A percentile compares a stretch with the other conserved stretches of the same genome.
phyloP scores from a whole-genome alignment of 2,888 invertebrate species.

The Ophioninae sp. region DNA sequence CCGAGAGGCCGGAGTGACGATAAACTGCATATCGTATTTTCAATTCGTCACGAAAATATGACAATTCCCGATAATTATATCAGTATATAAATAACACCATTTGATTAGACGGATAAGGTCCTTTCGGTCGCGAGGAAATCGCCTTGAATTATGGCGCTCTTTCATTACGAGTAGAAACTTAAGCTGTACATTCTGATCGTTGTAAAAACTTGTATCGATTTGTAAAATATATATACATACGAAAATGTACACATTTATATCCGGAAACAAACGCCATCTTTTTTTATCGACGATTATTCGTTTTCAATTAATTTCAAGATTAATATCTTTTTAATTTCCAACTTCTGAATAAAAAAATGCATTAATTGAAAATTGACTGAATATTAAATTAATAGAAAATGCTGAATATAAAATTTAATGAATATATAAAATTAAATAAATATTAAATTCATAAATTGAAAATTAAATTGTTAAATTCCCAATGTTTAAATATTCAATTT shows the following conservation, averaged over 20 bases:
- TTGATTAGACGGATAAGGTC: slow-evolving; percentile 25
- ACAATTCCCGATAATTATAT: neutral
- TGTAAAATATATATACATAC: slow-evolving; percentile 58
- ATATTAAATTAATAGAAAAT: neutral
- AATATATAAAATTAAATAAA: too few relatives aligned
- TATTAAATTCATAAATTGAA: too few relatives aligned
- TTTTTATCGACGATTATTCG: too few relatives aligned
- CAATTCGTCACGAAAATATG: slow-evolving; percentile 11
- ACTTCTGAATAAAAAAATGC: neutral
- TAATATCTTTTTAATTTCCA: slow-evolving; percentile 7
- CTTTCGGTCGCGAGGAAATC: neutral
- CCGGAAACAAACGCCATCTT: too few relatives aligned
- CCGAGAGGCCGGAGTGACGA: too few relatives aligned
- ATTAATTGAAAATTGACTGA: neutral
- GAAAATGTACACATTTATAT: slow-evolving; percentile 35
- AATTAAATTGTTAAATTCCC: too few relatives aligned
- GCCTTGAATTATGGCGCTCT: slow-evolving; percentile 19
- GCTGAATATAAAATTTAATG: too few relatives aligned
- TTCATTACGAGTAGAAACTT: slow-evolving; percentile 41
- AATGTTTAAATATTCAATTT: too few relatives aligned
- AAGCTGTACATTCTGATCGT: slow-evolving; percentile 57
- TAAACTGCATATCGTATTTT: slow-evolving; percentile 10
- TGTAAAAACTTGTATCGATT: slow-evolving; percentile 50
- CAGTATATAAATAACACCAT: neutral
- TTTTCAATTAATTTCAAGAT: too few relatives aligned